Conservation (phyloP, 2,888 invertebrate species). For the Nymphalis c-album region DNA sequence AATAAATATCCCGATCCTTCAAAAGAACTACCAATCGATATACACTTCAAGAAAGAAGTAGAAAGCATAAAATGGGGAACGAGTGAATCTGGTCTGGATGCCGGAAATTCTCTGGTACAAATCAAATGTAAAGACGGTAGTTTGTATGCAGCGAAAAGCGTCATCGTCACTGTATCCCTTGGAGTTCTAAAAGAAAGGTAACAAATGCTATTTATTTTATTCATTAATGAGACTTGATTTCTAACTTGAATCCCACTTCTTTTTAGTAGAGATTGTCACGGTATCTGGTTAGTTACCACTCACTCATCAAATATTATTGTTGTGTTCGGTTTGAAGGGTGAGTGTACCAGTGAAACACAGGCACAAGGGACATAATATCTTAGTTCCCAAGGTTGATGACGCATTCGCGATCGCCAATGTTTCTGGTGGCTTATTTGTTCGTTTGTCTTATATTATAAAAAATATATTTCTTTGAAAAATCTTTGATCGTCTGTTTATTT, state of each 20-base stretch:
- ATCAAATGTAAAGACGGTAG: slow-evolving; percentile 81
- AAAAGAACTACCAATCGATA: slow-evolving; percentile 66
- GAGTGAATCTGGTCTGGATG: slow-evolving; percentile 49
- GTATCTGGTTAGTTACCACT: too few relatives aligned
- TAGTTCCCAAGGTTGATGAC: too few relatives aligned
- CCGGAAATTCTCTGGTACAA: slow-evolving; percentile 66
- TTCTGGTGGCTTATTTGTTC: too few relatives aligned
- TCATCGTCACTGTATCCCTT: slow-evolving; percentile 85
- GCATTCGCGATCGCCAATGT: too few relatives aligned
- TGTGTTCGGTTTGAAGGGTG: too few relatives aligned
- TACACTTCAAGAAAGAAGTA: slow-evolving; percentile 80
- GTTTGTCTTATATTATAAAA: neutral
- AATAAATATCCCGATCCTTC: slow-evolving; percentile 72
- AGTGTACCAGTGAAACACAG: too few relatives aligned
- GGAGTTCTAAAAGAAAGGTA: slow-evolving; percentile 84
- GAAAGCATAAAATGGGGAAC: slow-evolving; percentile 74
- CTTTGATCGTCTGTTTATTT: too few relatives aligned
- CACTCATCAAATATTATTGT: too few relatives aligned
- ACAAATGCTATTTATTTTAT: neutral
- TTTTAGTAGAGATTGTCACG: too few relatives aligned
- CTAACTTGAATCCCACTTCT: too few relatives aligned
- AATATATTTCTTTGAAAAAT: neutral
- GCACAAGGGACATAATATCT: too few relatives aligned
- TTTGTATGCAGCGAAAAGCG: slow-evolving; percentile 81
- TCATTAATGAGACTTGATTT: too few relatives aligned